Evolutionary conservation across 2,888 invertebrate genomes (phyloP).

Genomic region (Caenorhabditis imperialis): DNA sequence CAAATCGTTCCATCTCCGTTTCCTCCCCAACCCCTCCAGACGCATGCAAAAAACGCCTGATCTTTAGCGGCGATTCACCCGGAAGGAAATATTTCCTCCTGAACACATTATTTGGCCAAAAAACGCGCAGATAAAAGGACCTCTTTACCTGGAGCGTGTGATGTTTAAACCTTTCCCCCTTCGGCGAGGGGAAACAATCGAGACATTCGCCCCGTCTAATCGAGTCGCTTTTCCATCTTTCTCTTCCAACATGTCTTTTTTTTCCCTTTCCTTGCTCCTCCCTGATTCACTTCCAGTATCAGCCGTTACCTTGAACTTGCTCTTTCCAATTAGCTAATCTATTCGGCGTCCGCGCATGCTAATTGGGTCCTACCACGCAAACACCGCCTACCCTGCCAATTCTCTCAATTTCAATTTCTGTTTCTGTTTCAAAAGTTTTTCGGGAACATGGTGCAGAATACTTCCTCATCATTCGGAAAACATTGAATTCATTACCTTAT

Average conservation of each 20-base stretch:
- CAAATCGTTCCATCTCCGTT: too few species aligned
- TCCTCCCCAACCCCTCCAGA: too few species aligned
- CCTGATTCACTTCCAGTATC: conserved; percentile 16
- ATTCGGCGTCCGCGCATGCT: conserved; percentile 38
- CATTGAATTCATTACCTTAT: too few species aligned
- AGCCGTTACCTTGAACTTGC: too few species aligned
- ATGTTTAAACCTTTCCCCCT: conserved; percentile 44
- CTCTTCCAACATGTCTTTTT: conserved; percentile 42
- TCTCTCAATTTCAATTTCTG: conserved; percentile 4
- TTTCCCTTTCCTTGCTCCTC: conserved; percentile 28
- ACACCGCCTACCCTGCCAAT: too few species aligned
- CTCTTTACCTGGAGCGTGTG: conserved; percentile 15
- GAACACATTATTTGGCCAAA: too few species aligned
- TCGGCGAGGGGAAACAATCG: conserved; percentile 42
- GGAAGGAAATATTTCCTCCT: too few species aligned
- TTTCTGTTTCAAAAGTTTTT: conserved; percentile 12
- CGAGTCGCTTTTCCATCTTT: conserved; percentile 50
- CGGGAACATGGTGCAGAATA: neutral
- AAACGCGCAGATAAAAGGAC: neutral
- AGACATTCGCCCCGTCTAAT: conserved; percentile 48
- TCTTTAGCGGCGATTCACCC: too few species aligned
- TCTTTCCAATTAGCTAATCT: conserved; percentile 32
- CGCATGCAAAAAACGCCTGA: too few species aligned
- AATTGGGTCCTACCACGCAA: conserved; percentile 38
- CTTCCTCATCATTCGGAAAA: too few species aligned